Evolutionary conservation across 2,888 invertebrate species (phyloP).

Genomic region (Nasonia oneida): DNA sequence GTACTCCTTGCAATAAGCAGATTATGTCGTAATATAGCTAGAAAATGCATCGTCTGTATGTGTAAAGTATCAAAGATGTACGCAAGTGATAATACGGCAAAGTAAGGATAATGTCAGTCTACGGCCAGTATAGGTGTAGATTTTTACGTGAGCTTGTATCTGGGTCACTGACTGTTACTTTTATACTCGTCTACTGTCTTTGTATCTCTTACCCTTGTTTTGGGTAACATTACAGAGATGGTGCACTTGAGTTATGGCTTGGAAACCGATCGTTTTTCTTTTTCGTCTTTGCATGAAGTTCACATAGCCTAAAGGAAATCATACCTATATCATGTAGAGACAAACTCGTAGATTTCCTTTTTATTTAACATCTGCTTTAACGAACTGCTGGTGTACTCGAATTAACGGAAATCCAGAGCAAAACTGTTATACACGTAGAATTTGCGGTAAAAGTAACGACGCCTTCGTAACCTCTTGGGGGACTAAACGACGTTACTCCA

Average conservation of each 20-base stretch:
- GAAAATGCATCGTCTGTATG: neutral
- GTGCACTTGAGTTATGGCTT: slow-evolving; percentile 42
- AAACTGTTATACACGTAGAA: neutral
- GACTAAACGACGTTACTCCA: neutral
- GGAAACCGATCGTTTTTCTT: slow-evolving; percentile 10
- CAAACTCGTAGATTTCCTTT: neutral
- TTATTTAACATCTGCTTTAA: slow-evolving; percentile 6
- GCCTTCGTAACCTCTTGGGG: neutral
- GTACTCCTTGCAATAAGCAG: neutral
- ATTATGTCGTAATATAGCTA: neutral
- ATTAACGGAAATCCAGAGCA: slow-evolving; percentile 27
- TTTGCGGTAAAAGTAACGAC: neutral
- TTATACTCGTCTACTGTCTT: neutral
- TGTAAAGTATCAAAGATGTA: neutral
- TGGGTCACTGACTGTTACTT: slow-evolving; percentile 36
- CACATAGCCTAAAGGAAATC: no score
- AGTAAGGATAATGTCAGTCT: slow-evolving; percentile 36
- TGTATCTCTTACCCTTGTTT: neutral
- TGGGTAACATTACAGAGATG: slow-evolving; percentile 25
- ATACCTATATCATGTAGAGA: neutral
- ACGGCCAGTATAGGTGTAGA: slow-evolving; percentile 27
- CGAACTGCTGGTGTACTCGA: slow-evolving; percentile 22
- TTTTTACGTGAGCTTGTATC: slow-evolving; percentile 33
- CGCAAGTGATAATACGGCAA: neutral
- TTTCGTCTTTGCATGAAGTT: neutral